phyloP scores from a whole-genome alignment of 2,888 invertebrate species.

The Caenorhabditis panamensis region DNA sequence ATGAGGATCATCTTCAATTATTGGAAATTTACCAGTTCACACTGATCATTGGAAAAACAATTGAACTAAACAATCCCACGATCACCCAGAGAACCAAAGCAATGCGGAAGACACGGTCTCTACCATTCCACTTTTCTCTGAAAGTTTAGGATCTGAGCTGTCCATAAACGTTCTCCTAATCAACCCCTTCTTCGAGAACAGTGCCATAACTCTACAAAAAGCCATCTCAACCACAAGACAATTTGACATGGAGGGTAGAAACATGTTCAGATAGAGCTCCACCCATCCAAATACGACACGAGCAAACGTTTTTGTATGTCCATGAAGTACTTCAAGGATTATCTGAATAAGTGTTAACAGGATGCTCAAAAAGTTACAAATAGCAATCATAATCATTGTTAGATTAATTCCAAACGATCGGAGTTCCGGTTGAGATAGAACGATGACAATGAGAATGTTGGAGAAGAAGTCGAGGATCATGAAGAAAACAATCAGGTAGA shows the following conservation, averaged over 20 bases:
- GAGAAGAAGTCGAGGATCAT: conserved; percentile 15
- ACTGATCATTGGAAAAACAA: no score
- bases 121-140: no score
- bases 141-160: no score
- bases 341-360: not conserved
- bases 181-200: no score
- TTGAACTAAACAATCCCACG: no score
- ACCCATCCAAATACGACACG: not conserved
- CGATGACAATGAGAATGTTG: conserved; percentile 16
- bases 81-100: not conserved
- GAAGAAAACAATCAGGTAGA: conserved; percentile 10
- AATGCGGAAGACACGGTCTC: no score
- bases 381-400: conserved; percentile 24
- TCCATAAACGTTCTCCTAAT: no score
- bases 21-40: no score
- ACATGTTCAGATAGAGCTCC: not conserved
- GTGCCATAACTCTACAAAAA: conserved; percentile 29
- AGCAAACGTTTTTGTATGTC: not conserved
- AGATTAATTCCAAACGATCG: conserved; percentile 16
- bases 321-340: not conserved
- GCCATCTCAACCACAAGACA: conserved; percentile 17
- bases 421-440: conserved; percentile 26
- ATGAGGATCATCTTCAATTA: no score
- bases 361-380: conserved; percentile 4
- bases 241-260: not conserved